Percentiles rank a stretch among this genome's conserved stretches.
phyloP scores from a whole-genome alignment of 2,113 vertebrate genomes.

The Hippocampus comes region DNA sequence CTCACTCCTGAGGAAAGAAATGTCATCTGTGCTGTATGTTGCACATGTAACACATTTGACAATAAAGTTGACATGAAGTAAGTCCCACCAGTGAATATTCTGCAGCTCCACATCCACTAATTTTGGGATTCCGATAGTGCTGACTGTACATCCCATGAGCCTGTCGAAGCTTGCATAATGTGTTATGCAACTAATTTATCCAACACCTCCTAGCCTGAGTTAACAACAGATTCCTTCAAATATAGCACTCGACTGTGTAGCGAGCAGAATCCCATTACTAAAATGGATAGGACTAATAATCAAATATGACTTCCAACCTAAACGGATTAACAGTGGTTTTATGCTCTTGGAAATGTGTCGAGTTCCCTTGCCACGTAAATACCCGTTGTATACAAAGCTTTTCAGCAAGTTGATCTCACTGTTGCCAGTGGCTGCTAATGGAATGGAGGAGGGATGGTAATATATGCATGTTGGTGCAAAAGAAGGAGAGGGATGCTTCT shows the following conservation, averaged over 20 bases:
- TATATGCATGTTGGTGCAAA: slow-evolving; percentile 34
- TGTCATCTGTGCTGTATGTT: no score
- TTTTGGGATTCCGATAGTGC: slow-evolving; percentile 21
- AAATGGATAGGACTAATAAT: slow-evolving; percentile 70
- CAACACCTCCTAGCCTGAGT: slow-evolving; percentile 44
- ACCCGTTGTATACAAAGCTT: slow-evolving; percentile 50
- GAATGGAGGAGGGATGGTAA: slow-evolving; percentile 20
- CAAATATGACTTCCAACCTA: slow-evolving; percentile 63
- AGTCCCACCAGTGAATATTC: neutral
- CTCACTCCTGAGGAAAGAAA: no score
- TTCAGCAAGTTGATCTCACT: slow-evolving; percentile 53
- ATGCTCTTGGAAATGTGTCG: slow-evolving; percentile 53
- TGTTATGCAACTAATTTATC: slow-evolving; percentile 53
- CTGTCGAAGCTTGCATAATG: slow-evolving; percentile 46
- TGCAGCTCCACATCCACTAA: neutral
- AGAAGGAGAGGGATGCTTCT: slow-evolving; percentile 27
- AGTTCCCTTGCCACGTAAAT: slow-evolving; percentile 53
- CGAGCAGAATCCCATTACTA: slow-evolving; percentile 65
- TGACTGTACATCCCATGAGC: slow-evolving; percentile 40
- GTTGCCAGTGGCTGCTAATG: slow-evolving; percentile 32
- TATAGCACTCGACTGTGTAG: slow-evolving; percentile 49
- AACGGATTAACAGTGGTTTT: slow-evolving; percentile 68
- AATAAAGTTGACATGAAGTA: neutral
- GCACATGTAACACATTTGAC: no score
- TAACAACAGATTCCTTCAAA: slow-evolving; percentile 45